Base-by-base conservation (phyloP, 2,888 invertebrate genomes). In the Dryocosmus kuriphilus region DNA sequence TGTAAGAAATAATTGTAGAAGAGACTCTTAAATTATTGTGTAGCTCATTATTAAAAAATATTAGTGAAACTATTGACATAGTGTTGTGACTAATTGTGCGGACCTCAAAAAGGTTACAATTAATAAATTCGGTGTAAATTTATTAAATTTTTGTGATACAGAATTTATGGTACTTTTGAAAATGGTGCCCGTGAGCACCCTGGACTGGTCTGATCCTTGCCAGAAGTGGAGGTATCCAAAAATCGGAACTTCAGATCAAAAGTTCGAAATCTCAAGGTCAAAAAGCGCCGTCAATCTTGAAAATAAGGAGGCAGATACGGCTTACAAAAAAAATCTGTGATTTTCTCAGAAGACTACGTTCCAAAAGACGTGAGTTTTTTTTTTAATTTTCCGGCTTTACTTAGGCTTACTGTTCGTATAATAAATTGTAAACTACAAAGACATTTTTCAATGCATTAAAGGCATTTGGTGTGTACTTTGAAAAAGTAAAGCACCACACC, bases 271-370 rank as follows among this genome's bases (percentile, higher is more conserved):
- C 76, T 77, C 81, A 67, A 86, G 83, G 79, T 85, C 88, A 11
- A 90, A 89, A 77, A 90, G 89, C 76, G 82, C 87, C 4, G 83
- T 87, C 76, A 88, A 88, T 51, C 80, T 89, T 46, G 86, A 81
- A 77, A 86, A 85, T 79, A 88, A 89, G 22, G 88, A 88, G 74
- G 82, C 88, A 38, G 87, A 88, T 80, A 88, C 85, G 38, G 86
- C 90, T 74, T 91, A 91, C 85, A 91, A 91, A 85, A 90, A 90
- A 88, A 75, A 88, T 91, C 82, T 90, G 90, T 86, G 90, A 89
- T 80, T 90, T 91, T 78, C 87, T 91, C 63, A 85, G 89, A 19
- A 85, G 88, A 60, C 79, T 91, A 75, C 85, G 86, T 41, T 87
- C 86, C 32, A 89, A 85, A 75, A 91, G 89, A 88, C 89, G 91